These are phyloP conservation scores for Helostoma temminkii DNA, from an alignment of 2,797 vertebrate genomes.

Conservation along the genomic window DNA sequence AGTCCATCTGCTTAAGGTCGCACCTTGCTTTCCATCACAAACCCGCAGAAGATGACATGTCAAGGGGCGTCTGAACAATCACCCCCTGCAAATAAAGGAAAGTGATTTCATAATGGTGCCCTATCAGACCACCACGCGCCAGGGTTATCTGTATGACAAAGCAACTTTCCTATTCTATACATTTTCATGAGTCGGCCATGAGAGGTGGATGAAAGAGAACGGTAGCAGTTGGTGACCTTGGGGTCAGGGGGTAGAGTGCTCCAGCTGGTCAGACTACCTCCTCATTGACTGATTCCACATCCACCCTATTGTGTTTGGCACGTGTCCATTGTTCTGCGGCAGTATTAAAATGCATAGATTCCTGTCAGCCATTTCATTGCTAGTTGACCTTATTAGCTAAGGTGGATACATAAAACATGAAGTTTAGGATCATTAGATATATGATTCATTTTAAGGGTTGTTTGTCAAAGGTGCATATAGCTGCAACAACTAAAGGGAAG, in stretches of 20 bases:
- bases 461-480: conserved; percentile 8
- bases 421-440: conserved; percentile 69
- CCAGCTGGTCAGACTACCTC: conserved; percentile 84
- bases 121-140: conserved; percentile 75
- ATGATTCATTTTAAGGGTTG: conserved; percentile 54
- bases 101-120: conserved; percentile 72
- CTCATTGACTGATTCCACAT: conserved; percentile 81
- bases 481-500: conserved; percentile 18
- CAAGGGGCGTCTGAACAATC: conserved; percentile 52
- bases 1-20: conserved; percentile 75
- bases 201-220: conserved; percentile 74
- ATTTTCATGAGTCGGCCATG: conserved; percentile 80
- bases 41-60: conserved; percentile 49
- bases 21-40: conserved; percentile 77
- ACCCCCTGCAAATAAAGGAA: conserved; percentile 56
- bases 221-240: conserved; percentile 81
- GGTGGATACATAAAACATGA: conserved; percentile 83
- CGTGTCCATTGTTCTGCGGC: conserved; percentile 82
- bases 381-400: conserved; percentile 83
- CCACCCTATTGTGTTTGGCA: conserved; percentile 80
- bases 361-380: conserved; percentile 77
- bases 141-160: conserved; percentile 82
- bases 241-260: conserved; percentile 81
- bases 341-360: conserved; percentile 82
- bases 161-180: conserved; percentile 73